phyloP scores from a whole-genome alignment of 2,888 invertebrate species.

The Agriopis leucophaearia region DNA sequence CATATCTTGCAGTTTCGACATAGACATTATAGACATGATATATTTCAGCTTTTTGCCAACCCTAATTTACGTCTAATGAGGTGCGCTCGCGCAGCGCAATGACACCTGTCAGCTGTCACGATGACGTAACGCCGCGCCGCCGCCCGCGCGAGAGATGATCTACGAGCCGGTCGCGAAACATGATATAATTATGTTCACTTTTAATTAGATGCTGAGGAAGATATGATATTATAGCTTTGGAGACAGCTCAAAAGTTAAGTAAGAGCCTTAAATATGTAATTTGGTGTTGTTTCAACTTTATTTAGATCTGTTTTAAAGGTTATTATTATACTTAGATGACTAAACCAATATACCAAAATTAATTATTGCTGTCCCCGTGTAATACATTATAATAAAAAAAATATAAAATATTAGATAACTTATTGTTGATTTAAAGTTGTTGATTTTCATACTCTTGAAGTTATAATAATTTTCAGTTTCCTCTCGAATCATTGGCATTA shows the following conservation, averaged over 20 bases:
- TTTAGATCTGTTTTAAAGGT: background rate
- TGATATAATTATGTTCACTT: conserved; percentile 72
- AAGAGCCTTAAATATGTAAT: background rate
- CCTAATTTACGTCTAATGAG: conserved; percentile 50
- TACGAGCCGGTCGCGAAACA: conserved; percentile 77
- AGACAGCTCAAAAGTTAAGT: conserved; percentile 20
- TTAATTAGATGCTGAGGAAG: conserved; percentile 64
- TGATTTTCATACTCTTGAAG: no score
- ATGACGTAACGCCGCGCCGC: conserved; percentile 78
- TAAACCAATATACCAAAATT: no score
- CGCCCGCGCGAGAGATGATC: conserved; percentile 79
- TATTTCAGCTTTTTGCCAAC: conserved; percentile 2
- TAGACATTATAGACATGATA: background rate
- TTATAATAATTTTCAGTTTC: no score
- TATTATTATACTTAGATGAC: no score
- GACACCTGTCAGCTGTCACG: conserved; percentile 83
- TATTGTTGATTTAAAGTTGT: no score
- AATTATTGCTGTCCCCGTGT: no score
- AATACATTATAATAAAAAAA: no score
- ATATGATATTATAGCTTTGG: conserved; percentile 45
- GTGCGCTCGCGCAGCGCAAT: conserved; percentile 73
- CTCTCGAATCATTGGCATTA: no score
- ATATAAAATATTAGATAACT: no score
- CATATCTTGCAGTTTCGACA: background rate
- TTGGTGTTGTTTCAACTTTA: background rate